Conservation (phyloP, 2,113 vertebrate genomes). For the zebrafish (Danio rerio) region GRCz12tu NC_133193.1:29100001-29100500, state of each 20-base stretch:
- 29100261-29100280: too few relatives aligned
- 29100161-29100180: neutral
- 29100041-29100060: constrained; percentile 2
- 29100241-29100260: neutral
- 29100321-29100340: too few relatives aligned
- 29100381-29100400: too few relatives aligned
- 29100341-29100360: too few relatives aligned
- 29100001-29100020: constrained; percentile 5
- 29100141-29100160: neutral
- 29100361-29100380: too few relatives aligned
- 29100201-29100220: neutral
- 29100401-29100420: too few relatives aligned
- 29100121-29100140: constrained; percentile 17
- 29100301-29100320: too few relatives aligned
- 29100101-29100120: neutral
- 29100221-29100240: neutral
- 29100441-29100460: too few relatives aligned
- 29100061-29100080: neutral
- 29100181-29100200: neutral
- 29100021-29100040: constrained; percentile 27
- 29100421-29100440: too few relatives aligned
- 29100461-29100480: too few relatives aligned
- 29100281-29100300: too few relatives aligned
- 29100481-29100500: too few relatives aligned
- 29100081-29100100: constrained; percentile 21